These are phyloP conservation scores for Peromyscus californicus DNA, from an alignment of 2,113 vertebrate species.

Conservation along the genomic window DNA sequence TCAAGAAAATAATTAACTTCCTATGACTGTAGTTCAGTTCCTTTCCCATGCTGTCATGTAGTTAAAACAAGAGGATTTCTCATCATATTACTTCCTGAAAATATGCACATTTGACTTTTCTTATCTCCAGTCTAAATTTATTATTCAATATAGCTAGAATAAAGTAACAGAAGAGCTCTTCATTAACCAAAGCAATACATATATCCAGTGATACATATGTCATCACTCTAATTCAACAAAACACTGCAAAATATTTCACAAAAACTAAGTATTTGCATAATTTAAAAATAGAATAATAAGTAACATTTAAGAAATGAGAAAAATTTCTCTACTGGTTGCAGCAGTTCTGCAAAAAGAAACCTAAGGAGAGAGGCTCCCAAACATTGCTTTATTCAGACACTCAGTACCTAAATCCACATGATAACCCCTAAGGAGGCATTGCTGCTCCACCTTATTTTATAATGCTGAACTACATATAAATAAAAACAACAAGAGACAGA, in stretches of 20 bases:
- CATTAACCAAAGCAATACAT: slow-evolving; percentile 32
- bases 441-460: slow-evolving; percentile 1
- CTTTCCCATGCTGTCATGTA: not conserved
- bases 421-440: not conserved
- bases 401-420: slow-evolving; percentile 1
- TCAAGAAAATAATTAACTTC: slow-evolving; percentile 13
- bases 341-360: not conserved
- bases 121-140: not conserved
- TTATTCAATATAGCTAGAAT: not conserved
- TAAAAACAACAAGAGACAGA: not conserved
- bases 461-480: not conserved
- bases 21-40: not conserved
- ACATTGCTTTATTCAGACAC: not conserved
- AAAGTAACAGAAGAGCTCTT: not conserved
- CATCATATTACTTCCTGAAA: slow-evolving; percentile 2
- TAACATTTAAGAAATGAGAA: slow-evolving; percentile 40
- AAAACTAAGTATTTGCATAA: not conserved
- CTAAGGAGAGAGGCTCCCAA: not conserved
- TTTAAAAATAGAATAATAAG: not conserved
- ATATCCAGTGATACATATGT: not conserved
- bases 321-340: not conserved
- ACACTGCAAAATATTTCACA: slow-evolving; percentile 5
- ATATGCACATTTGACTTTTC: not conserved
- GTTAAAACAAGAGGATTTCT: not conserved
- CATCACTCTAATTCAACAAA: slow-evolving; percentile 50